Percentiles rank a stretch among this genome's conserved stretches.
These are phyloP conservation scores for Pachycephus smyrnensis DNA, from an alignment of 2,888 invertebrate genomes.

Conservation along the genomic window DNA sequence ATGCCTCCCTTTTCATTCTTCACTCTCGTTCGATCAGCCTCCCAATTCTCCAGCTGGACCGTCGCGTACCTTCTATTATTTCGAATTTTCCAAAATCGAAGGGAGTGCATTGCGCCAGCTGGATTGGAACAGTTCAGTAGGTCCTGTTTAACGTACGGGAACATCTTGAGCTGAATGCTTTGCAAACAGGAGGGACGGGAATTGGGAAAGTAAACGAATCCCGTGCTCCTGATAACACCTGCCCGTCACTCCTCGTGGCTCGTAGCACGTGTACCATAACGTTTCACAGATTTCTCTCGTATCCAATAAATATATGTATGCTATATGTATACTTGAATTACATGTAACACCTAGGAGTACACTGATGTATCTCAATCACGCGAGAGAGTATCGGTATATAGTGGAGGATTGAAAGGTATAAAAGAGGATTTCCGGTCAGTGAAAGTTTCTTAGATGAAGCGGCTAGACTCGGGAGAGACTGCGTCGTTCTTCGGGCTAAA, in stretches of 20 bases:
- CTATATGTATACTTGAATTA: background rate
- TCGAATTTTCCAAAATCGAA: background rate
- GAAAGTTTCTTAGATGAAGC: constrained; percentile 52
- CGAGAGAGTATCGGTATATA: background rate
- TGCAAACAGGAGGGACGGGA: background rate
- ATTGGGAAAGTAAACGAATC: background rate
- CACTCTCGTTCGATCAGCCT: background rate
- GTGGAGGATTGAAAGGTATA: background rate
- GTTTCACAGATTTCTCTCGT: background rate
- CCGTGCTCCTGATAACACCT: background rate
- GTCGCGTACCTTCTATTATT: background rate
- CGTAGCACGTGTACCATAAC: background rate
- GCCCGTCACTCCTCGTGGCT: background rate
- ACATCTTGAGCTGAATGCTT: background rate
- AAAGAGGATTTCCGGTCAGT: constrained; percentile 45
- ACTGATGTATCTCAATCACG: background rate
- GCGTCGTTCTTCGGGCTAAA: constrained; percentile 42
- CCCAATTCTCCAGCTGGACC: background rate
- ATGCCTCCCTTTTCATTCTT: constrained; percentile 1
- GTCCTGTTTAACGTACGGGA: background rate
- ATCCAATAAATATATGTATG: background rate
- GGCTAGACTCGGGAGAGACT: constrained; percentile 56
- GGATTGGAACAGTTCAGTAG: background rate
- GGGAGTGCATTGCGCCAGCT: background rate
- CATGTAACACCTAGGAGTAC: background rate